These are phyloP conservation scores for Rhaphigaster nebulosa DNA, from an alignment of 2,888 invertebrate species.

Conservation along the genomic window DNA sequence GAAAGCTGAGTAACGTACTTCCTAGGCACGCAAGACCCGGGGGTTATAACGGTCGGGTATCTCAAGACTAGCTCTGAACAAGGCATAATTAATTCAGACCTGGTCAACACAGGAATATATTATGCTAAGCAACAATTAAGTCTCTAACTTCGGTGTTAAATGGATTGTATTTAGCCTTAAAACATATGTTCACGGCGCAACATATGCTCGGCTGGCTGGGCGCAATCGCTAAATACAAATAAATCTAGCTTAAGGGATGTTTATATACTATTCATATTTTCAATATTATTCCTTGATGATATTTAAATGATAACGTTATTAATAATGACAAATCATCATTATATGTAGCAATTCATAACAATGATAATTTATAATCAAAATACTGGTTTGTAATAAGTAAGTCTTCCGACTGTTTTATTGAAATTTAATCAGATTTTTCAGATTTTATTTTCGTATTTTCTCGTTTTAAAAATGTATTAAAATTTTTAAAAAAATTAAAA, in stretches of 20 bases:
- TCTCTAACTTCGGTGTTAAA: neutral
- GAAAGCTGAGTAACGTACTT: neutral
- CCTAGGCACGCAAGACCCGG: neutral
- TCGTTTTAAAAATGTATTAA: no score
- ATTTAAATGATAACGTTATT: neutral
- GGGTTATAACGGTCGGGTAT: neutral
- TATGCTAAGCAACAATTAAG: conserved; percentile 27
- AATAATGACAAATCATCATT: neutral
- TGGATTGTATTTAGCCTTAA: neutral
- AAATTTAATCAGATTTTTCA: no score
- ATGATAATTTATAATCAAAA: no score
- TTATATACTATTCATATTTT: neutral
- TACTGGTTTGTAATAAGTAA: no score
- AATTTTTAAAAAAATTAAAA: no score
- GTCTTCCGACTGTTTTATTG: no score
- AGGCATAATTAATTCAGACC: neutral
- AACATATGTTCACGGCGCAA: neutral
- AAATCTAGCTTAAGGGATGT: neutral
- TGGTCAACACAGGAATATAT: neutral
- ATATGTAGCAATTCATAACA: no score
- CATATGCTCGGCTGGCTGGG: neutral
- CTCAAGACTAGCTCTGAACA: conserved; percentile 7
- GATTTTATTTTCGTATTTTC: no score
- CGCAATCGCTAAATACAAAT: neutral
- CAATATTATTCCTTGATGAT: neutral